Evolutionary conservation across 2,797 vertebrate genomes (phyloP), one percentile per base, ranked within the genome.

Genomic region (Leptoclinus maculatus): DNA sequence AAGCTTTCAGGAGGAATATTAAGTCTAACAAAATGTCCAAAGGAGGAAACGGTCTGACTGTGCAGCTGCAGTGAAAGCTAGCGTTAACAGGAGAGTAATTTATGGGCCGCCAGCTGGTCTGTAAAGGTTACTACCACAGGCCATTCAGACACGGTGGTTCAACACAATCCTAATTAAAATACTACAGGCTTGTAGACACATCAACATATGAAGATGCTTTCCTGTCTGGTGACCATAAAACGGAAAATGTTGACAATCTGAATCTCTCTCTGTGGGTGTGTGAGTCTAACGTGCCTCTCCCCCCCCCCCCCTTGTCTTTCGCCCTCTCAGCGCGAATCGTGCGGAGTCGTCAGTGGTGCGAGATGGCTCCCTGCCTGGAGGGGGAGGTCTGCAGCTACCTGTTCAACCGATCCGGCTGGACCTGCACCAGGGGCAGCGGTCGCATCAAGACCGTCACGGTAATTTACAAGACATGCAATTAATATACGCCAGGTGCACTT

Each of bases 361-460:
- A 96, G 90, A 97, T 97, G 96, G 88, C 91, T 66, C 96, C 96
- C 53, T 97, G 96, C 86, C 87, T 95, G 78, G 96, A 96, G 79
- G 96, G 95, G 14, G 96, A 97, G 87, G 91, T 95, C 83, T 97
- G 96, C 88, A 95, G 95, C 72, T 94, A 96, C 83, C 89, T 97
- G 84, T 95, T 95, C 89, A 97, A 97, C 91, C 94, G 93, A 79
- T 96, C 96, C 3, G 96, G 96, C 71, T 97, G 96, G 96, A 96
- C 95, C 92, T 97, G 96, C 91, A 96, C 95, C 91, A 94, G 91
- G 85, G 95, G 93, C 89, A 95, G 95, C 7, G 96, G 96, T 49
- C 95, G 95, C 88, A 96, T 96, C 94, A 96, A 97, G 95, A 97
- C 96, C 9, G 93, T 96, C 87, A 97, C 96, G 92, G 96, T 97